Base-by-base conservation (phyloP, 2,113 vertebrate species). In the Seriola dumerili region DNA sequence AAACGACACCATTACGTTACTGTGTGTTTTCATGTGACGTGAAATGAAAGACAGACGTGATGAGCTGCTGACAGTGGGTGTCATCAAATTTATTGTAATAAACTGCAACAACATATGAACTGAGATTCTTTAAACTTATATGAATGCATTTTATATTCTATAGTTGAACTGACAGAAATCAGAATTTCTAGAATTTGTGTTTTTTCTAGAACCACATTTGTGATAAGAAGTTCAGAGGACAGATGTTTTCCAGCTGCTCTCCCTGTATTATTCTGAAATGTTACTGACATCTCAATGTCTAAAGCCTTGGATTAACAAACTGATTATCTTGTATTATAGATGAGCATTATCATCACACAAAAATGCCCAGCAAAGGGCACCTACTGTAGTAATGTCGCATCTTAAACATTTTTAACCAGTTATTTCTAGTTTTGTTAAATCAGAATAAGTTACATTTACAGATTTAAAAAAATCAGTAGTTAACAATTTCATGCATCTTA, bases 351-450 rank as follows among this genome's bases (percentile, higher is more conserved):
- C 67, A 68, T 4, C 29, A 62, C 23, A 69, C 42, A 42, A 34
- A 52, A 77, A 69, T 34, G 19, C 32, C 68, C 77, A 83, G 48
- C 10, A 83, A 72, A 80, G 79, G 81, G 75, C 36, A 65, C 40
- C 67, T 75, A 12, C 48, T 68, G 52, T 12, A 29, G 64, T 48
- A 70, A 38, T 23, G 8, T 32, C 23, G 64, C 8, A 64, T 57
- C 16, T 10, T 42, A 42, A 42, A 2, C 40, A 42, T 2, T 11
- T 42, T 42, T 42, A 42, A 42, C 9, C 9, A 42, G 29, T 23
- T 19, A 32, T 63, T 42, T 80, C 29, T 57, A 3, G 12, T 14
- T 57, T 36, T 58, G 21, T 57, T 48, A n/a, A 84, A 7, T 46
- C 9, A 55, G 13, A 54, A 64, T 38, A 67, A 58, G 72, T 38